phyloP scores from a whole-genome alignment of 1,140 invertebrate species.

The Portunus trituberculatus region DNA sequence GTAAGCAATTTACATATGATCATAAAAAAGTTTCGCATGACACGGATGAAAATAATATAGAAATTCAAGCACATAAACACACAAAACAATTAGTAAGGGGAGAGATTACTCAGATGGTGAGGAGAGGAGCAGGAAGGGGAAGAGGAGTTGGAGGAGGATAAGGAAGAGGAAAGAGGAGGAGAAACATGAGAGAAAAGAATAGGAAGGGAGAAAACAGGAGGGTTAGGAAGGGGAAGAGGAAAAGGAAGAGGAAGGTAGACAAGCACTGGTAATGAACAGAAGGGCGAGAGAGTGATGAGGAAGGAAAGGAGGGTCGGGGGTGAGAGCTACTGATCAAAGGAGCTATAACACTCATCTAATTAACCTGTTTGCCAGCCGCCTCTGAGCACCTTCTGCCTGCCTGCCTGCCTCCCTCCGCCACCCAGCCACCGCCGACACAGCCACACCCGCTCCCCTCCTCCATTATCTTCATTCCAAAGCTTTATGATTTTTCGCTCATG shows the following conservation, averaged over 20 bases:
- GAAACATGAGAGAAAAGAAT: neutral
- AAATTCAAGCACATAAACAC: too few relatives aligned
- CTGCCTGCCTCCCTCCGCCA: neutral
- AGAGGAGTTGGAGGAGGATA: neutral
- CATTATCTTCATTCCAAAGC: neutral
- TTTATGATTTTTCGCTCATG: neutral
- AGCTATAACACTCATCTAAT: conserved; percentile 4
- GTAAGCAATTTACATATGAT: too few relatives aligned
- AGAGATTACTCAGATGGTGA: neutral
- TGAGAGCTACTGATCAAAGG: neutral
- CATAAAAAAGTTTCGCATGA: too few relatives aligned
- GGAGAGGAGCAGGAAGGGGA: neutral
- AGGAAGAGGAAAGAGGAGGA: neutral
- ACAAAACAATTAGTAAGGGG: neutral
- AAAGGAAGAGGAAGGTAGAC: neutral
- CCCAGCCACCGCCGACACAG: too few relatives aligned
- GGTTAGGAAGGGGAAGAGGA: neutral
- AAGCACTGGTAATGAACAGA: neutral
- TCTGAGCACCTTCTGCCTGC: neutral
- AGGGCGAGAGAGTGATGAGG: neutral
- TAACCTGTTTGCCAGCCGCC: neutral
- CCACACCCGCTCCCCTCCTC: neutral
- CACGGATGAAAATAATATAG: too few relatives aligned
- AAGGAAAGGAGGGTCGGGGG: neutral
- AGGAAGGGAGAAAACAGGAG: neutral